Base-by-base conservation (phyloP, 2,888 invertebrate genomes). In the Plusia festucae region DNA sequence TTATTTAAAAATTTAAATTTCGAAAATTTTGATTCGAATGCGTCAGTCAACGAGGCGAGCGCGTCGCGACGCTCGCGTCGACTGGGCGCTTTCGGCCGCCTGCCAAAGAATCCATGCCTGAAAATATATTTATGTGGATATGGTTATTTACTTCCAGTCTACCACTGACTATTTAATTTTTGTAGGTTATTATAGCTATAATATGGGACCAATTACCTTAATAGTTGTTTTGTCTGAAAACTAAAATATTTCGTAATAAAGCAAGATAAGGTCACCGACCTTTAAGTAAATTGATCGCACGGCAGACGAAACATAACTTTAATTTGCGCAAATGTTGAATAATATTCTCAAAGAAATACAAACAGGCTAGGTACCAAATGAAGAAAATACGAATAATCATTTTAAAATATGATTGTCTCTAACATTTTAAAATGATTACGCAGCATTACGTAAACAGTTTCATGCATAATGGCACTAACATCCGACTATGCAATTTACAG, bases 51-150 rank as follows among this genome's bases (percentile, higher is more conserved):
- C 90, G 90, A 83, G 85, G 82, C 87, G 90, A 85, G 76, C 91
- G 90, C 91, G 85, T 81, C 90, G 89, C 91, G 88, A 83, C 89
- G 89, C 88, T 85, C 88, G 86, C 88, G 84, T 87, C 89, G 91
- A 93, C 93, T 93, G 94, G 89, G 86, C 87, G 86, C 86, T 83
- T 89, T 91, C 91, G 92, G 93, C 91, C 85, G 88, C 73, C 88
- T 93, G 93, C 94, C 94, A 93, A 92, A 88, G 90, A 91, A 88
- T 91, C 89, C 87, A 88, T 84, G 89, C 84, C 91, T 91, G 91
- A 91, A 93, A 91, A 92, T 88, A 92, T 93, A 93, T 92, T 93
- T 93, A 88, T 90, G 88, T 93, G 87, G 88, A 91, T 91, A 92
- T 90, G 89, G 90, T 87, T 88, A 86, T 89, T 89, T 87, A 83